Evolutionary conservation across 2,888 invertebrate genomes (phyloP).

Genomic region (Priocnemis perturbator): DNA sequence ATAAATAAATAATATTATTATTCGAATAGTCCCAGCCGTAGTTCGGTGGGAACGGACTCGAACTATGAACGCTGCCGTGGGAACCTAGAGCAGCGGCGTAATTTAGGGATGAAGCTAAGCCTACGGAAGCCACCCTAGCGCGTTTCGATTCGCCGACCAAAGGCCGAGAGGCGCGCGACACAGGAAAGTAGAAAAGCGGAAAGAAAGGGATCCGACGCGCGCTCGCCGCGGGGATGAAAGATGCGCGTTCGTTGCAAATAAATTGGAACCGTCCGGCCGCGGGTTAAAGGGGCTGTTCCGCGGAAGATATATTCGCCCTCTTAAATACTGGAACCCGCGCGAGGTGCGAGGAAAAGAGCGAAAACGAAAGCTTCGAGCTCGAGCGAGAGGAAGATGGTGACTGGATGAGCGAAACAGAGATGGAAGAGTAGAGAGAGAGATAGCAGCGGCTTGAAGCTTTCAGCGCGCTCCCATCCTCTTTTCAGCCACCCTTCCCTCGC

Average conservation of each 20-base stretch:
- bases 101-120: no score
- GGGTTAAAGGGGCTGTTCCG: slow-evolving; percentile 36
- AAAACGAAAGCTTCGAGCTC: no score
- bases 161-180: no score
- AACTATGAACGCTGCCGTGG: no score
- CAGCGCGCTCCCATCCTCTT: slow-evolving; percentile 6
- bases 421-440: slow-evolving; percentile 13
- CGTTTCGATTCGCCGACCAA: no score
- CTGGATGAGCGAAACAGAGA: not conserved
- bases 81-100: no score
- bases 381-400: no score
- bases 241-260: slow-evolving; percentile 48
- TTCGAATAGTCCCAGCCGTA: no score
- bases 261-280: slow-evolving; percentile 43
- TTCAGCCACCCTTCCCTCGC: slow-evolving; percentile 9
- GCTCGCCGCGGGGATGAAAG: slow-evolving; percentile 36
- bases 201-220: not conserved
- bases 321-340: slow-evolving; percentile 41
- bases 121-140: no score
- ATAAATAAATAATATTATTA: no score
- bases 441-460: slow-evolving; percentile 25
- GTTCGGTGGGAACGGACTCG: no score
- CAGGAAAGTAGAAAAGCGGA: no score
- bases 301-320: slow-evolving; percentile 42
- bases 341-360: not conserved